A percentile compares a stretch with the other conserved stretches of the same genome.
These are phyloP conservation scores for Chelonus formosanus DNA, from an alignment of 2,888 invertebrate species.

Conservation along the genomic window DNA sequence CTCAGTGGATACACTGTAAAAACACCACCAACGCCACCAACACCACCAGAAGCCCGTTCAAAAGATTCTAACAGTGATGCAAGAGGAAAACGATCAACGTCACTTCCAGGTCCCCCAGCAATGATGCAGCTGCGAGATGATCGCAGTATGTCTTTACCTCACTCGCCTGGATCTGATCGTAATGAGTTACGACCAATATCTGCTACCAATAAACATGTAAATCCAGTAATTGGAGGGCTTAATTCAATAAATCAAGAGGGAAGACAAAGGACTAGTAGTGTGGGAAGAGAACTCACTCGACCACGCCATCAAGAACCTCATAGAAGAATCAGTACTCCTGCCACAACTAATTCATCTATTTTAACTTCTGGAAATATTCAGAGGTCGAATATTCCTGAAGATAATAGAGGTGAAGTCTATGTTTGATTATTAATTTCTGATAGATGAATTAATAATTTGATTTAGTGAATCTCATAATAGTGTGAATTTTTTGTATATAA, in stretches of 20 bases:
- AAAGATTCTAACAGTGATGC: constrained; percentile 39
- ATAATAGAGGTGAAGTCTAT: constrained; percentile 69
- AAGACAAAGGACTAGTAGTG: constrained; percentile 57
- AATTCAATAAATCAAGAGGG: constrained; percentile 29
- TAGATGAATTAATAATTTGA: too few species aligned
- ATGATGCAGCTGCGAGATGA: constrained; percentile 52
- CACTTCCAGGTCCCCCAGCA: constrained; percentile 56
- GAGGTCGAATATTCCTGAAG: constrained; percentile 42
- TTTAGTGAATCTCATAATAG: too few species aligned
- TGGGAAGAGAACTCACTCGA: constrained; percentile 48
- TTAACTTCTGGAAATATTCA: constrained; percentile 39
- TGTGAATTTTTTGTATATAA: too few species aligned
- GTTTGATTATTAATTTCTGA: constrained; percentile 60
- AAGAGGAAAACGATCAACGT: constrained; percentile 62
- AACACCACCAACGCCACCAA: background rate
- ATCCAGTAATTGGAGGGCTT: constrained; percentile 30
- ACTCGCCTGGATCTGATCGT: constrained; percentile 54
- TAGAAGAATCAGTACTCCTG: constrained; percentile 66
- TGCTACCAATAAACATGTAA: constrained; percentile 44
- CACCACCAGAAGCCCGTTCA: constrained; percentile 34
- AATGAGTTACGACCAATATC: constrained; percentile 49
- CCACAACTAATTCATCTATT: constrained; percentile 50
- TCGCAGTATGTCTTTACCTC: constrained; percentile 59
- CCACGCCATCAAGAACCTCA: constrained; percentile 47
- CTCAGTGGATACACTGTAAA: constrained; percentile 50